phyloP scores from a whole-genome alignment of 2,113 vertebrate genomes.

The Apteryx owenii region DNA sequence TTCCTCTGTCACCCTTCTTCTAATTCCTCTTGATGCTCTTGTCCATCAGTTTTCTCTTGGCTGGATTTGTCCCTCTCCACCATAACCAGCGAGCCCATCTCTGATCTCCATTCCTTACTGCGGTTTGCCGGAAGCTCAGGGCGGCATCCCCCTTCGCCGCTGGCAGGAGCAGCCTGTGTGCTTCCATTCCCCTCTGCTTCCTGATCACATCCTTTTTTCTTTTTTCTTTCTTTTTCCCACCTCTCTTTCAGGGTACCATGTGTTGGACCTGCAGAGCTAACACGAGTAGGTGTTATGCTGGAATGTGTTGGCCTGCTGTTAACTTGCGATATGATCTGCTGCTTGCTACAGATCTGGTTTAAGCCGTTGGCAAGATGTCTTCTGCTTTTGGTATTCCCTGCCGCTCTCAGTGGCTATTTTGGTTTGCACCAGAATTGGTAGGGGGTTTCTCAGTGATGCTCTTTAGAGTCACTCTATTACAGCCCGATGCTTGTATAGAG shows the following conservation, averaged over 20 bases:
- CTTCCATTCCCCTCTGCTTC: neutral
- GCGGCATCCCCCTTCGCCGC: neutral
- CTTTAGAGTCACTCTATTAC: neutral
- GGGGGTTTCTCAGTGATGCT: neutral
- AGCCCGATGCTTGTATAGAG: neutral
- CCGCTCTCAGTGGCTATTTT: neutral
- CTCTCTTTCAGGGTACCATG: neutral
- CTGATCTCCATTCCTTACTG: rapidly evolving
- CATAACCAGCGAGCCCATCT: neutral
- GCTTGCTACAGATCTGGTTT: neutral
- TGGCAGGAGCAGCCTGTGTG: neutral
- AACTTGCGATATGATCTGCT: neutral
- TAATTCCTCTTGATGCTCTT: neutral
- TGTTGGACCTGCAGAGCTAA: neutral
- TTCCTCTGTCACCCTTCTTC: neutral
- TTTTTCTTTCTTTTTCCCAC: neutral
- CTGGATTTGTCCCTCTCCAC: neutral
- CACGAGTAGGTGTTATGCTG: neutral
- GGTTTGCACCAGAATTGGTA: neutral
- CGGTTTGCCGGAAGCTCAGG: rapidly evolving
- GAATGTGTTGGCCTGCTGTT: too few species aligned
- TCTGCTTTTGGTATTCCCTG: neutral
- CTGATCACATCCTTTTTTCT: neutral
- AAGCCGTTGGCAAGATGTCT: rapidly evolving
- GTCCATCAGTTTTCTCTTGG: neutral